Evolutionary conservation across 2,113 vertebrate genomes (phyloP).

Genomic region (Nothobranchius kuhntae): DNA sequence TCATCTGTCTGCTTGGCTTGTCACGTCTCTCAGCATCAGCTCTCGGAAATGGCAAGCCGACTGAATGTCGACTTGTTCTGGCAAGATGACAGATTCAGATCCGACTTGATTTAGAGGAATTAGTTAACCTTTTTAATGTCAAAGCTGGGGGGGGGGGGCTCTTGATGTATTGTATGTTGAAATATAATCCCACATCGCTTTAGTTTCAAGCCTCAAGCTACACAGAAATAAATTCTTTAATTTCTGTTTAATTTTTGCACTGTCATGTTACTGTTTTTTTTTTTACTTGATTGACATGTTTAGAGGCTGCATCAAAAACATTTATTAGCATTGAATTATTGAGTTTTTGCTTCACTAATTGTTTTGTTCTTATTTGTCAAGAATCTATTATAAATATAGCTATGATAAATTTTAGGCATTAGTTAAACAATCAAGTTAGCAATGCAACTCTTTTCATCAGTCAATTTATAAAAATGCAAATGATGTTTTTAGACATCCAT

Average conservation of each 20-base stretch:
- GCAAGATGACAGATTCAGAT: conserved; percentile 72
- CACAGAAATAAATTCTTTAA: conserved; percentile 30
- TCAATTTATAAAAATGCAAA: conserved; percentile 35
- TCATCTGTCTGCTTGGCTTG: conserved; percentile 55
- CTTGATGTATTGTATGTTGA: conserved; percentile 57
- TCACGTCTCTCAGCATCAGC: conserved; percentile 54
- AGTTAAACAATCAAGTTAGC: conserved; percentile 61
- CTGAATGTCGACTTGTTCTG: conserved; percentile 51
- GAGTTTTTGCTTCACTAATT: conserved; percentile 29
- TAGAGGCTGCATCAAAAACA: conserved; percentile 44
- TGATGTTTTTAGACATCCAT: conserved; percentile 26
- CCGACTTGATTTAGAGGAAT: conserved; percentile 75
- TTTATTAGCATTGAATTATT: conserved; percentile 36
- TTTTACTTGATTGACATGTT: conserved; percentile 31
- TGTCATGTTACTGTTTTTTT: background rate
- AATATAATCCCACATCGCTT: conserved; percentile 51
- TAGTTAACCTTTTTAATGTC: conserved; percentile 81
- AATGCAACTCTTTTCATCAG: conserved; percentile 41
- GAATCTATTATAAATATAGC: conserved; percentile 42
- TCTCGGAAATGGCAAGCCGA: conserved; percentile 56
- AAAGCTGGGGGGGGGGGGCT: conserved; percentile 51
- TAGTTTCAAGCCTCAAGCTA: conserved; percentile 54
- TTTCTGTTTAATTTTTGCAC: conserved; percentile 55
- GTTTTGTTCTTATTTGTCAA: conserved; percentile 43
- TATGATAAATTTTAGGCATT: conserved; percentile 30